These are phyloP conservation scores for Atta cephalotes DNA, from an alignment of 1,140 invertebrate species.

Conservation along the genomic window DNA sequence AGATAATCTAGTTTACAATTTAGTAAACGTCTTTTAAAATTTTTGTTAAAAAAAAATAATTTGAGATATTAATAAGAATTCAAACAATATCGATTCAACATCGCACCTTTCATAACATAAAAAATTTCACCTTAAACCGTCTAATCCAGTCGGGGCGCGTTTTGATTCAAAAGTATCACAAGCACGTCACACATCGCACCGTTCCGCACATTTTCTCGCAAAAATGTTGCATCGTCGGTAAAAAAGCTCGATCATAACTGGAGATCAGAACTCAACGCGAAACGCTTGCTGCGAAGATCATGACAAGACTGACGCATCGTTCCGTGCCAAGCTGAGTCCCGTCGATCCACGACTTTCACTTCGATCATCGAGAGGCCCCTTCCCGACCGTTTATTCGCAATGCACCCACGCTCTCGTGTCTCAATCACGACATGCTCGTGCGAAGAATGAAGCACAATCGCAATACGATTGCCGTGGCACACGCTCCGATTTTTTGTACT, in stretches of 20 bases:
- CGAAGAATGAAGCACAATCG: not conserved
- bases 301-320: constrained; percentile 51
- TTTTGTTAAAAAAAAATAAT: not conserved
- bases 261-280: not conserved
- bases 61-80: not conserved
- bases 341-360: constrained; percentile 71
- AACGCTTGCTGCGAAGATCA: constrained; percentile 16
- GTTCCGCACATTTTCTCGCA: not conserved
- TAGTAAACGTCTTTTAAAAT: not conserved
- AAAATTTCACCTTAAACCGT: not conserved
- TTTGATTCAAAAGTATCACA: constrained; percentile 38
- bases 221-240: not conserved
- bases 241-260: not conserved
- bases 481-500: constrained; percentile 9
- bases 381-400: constrained; percentile 61
- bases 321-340: not conserved
- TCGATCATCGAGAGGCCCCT: constrained; percentile 62
- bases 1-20: not conserved
- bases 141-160: not conserved
- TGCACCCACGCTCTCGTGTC: constrained; percentile 68
- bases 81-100: not conserved
- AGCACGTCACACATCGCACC: constrained; percentile 32
- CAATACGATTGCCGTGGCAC: too few species aligned
- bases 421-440: constrained; percentile 54
- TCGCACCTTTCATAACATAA: constrained; percentile 41